phyloP scores from a whole-genome alignment of 2,113 vertebrate species.

The Motacilla alba region DNA sequence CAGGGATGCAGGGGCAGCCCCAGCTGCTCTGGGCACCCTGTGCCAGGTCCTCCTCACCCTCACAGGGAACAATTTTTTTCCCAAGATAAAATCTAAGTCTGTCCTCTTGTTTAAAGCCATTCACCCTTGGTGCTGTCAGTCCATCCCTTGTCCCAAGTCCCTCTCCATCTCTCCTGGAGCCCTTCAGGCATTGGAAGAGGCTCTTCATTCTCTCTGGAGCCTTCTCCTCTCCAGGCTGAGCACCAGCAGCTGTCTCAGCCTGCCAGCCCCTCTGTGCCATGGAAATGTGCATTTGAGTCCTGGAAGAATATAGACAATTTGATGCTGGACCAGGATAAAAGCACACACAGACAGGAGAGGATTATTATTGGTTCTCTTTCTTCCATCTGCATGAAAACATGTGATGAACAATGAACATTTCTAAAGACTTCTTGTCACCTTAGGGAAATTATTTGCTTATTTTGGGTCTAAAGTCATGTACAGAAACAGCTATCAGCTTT shows the following conservation, averaged over 20 bases:
- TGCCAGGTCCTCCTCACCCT: fast-evolving
- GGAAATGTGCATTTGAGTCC: neutral
- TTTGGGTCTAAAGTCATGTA: neutral
- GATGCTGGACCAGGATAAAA: neutral
- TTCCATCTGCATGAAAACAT: neutral
- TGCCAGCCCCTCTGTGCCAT: neutral
- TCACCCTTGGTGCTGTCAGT: neutral
- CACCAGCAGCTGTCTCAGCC: neutral
- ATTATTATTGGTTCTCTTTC: neutral
- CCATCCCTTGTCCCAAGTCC: neutral
- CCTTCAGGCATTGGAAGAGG: neutral
- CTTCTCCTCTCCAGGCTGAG: neutral
- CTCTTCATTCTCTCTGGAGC: neutral
- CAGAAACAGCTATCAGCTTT: neutral
- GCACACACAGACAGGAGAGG: neutral
- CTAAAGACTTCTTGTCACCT: neutral
- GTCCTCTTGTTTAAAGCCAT: neutral
- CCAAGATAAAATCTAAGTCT: too few relatives aligned
- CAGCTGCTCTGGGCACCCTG: neutral
- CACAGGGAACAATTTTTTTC: neutral
- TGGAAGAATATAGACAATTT: neutral
- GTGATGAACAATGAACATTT: neutral
- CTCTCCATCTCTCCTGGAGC: neutral
- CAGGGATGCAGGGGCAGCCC: neutral
- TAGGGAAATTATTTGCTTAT: neutral